Base-by-base conservation (phyloP, 2,113 vertebrate species). In the Labrus mixtus region DNA sequence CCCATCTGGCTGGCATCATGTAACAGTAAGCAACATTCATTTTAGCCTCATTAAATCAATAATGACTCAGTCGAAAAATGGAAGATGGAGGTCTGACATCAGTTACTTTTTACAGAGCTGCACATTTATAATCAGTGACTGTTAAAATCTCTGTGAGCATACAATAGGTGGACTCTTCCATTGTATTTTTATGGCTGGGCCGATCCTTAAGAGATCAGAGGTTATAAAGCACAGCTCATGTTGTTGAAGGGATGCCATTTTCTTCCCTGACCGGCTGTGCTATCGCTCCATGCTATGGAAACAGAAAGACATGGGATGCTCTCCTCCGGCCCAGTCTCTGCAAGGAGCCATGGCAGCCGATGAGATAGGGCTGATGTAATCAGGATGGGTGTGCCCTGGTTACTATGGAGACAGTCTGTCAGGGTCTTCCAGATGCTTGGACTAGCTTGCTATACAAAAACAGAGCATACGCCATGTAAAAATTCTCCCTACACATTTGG, bases 361-460 rank as follows among this genome's bases (percentile, higher is more conserved):
- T 62, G 82, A 81, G 71, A 90, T 61, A 43, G 79, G 71, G 78
- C 88, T 93, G 91, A 93, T 92, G 93, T 91, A 88, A 93, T 92
- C 76, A 64, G 58, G 58, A 89, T 90, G 91, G 93, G 92, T 89
- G 91, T 85, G 91, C 77, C 89, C 90, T 84, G 87, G 93, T 95
- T 93, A 76, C 91, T 84, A 91, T 93, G 84, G 91, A 82, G 76
- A 94, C 83, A 63, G 81, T 85, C 84, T 89, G 84, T 86, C 90
- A 82, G 82, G 71, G 71, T 67, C 20, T 69, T 83, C 75, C n/a
- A 61, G 74, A 83, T 87, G 73, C 83, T 81, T 43, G n/a, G 67
- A 64, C 78, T 59, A 66, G 76, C 59, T 81, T 46, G 10, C 75
- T 71, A 73, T 43, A 92, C 78, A 84, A 78, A 87, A 87, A 84